A percentile compares a stretch with the other conserved stretches of the same genome.
Conservation (phyloP, 2,113 vertebrate species). For the Speoplatyrhinus poulsoni region DNA sequence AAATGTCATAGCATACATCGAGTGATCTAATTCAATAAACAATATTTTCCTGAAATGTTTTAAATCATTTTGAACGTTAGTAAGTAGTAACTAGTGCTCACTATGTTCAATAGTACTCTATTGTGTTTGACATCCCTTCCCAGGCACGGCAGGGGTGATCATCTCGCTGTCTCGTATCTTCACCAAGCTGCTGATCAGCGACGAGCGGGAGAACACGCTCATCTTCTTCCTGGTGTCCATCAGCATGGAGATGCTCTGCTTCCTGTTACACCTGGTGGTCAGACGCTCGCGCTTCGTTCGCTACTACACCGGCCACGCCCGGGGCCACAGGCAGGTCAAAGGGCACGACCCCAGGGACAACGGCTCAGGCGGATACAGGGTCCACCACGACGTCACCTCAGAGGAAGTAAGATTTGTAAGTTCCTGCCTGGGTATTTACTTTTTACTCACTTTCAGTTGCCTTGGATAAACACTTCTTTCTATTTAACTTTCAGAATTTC, state of each 20-base stretch:
- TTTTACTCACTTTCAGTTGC: too few species aligned
- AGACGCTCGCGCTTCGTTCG: conserved; percentile 87
- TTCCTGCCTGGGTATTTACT: conserved; percentile 23
- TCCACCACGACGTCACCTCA: conserved; percentile 88
- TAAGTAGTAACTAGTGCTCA: too few species aligned
- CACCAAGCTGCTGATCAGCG: conserved; percentile 90
- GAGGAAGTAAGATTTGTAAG: conserved; percentile 94
- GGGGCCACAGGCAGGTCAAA: conserved; percentile 56
- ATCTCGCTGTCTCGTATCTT: conserved; percentile 96
- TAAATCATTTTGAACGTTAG: too few species aligned
- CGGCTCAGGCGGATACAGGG: conserved; percentile 77
- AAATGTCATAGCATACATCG: background rate
- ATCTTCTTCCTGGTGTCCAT: conserved; percentile 97
- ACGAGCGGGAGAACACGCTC: conserved; percentile 91
- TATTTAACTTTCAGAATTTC: too few species aligned
- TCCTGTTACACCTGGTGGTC: conserved; percentile 90
- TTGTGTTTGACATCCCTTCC: background rate
- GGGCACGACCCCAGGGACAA: conserved; percentile 56
- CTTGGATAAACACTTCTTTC: too few species aligned
- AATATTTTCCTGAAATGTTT: too few species aligned
- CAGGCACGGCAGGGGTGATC: conserved; percentile 95
- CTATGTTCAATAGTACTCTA: background rate
- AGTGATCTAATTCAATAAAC: background rate
- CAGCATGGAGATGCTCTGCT: conserved; percentile 91
- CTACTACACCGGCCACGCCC: conserved; percentile 81